These are phyloP conservation scores for Orbicella faveolata DNA, from an alignment of 64 coral and sea anemone species.

Conservation along the genomic window DNA sequence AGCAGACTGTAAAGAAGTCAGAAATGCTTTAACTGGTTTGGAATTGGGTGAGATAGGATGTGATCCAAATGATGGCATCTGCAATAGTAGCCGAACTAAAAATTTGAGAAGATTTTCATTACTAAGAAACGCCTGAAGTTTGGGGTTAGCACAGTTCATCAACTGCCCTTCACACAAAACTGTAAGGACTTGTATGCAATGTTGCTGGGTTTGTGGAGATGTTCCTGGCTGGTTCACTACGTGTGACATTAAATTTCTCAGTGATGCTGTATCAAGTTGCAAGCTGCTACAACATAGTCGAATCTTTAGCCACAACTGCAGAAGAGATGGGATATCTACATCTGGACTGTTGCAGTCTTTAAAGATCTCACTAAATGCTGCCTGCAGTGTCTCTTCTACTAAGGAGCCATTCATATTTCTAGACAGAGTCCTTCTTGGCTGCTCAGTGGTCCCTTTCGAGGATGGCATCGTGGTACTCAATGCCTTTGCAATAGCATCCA, in stretches of 20 bases:
- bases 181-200: conserved; percentile 51
- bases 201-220: conserved; percentile 36
- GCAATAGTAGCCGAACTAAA: conserved; percentile 24
- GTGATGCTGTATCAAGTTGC: conserved; percentile 5
- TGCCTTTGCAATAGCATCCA: conserved; percentile 45
- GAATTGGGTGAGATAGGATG: conserved; percentile 24
- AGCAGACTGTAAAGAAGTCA: conserved; percentile 28
- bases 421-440: not conserved
- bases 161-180: conserved; percentile 14
- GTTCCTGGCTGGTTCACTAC: not conserved
- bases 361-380: conserved; percentile 50
- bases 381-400: not conserved
- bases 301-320: conserved; percentile 54
- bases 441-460: not conserved
- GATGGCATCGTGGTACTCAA: conserved; percentile 16
- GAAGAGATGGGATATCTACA: conserved; percentile 35
- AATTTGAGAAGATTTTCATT: conserved; percentile 51
- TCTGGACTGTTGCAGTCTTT: conserved; percentile 8
- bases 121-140: conserved; percentile 30
- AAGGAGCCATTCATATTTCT: conserved; percentile 1
- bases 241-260: conserved; percentile 29
- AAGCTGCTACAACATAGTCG: conserved; percentile 7
- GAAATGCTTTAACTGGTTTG: conserved; percentile 55
- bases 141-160: not conserved
- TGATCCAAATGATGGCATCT: not conserved